phyloP scores from a whole-genome alignment of 2,888 invertebrate species.

The Eupelmus urozonus region DNA sequence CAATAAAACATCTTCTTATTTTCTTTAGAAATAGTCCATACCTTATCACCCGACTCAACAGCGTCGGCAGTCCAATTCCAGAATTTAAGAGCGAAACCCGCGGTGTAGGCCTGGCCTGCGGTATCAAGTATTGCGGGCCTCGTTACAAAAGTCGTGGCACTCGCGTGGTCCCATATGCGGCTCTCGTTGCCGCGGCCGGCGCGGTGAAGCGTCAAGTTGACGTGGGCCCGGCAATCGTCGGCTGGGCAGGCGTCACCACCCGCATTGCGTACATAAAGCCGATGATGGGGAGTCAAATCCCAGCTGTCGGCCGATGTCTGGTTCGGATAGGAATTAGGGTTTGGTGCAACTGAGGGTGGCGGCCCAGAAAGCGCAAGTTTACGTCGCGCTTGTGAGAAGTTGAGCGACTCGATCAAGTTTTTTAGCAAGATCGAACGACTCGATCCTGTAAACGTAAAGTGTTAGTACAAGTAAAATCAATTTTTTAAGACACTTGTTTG shows the following conservation, averaged over 20 bases:
- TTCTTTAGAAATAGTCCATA: background rate
- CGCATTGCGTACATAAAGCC: slow-evolving; percentile 83
- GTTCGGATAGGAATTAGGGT: slow-evolving; percentile 34
- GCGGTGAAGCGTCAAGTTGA: slow-evolving; percentile 78
- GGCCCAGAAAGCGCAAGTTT: slow-evolving; percentile 50
- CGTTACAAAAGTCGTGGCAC: slow-evolving; percentile 84
- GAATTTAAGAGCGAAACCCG: slow-evolving; percentile 89
- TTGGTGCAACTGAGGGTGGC: background rate
- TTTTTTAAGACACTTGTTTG: too few species aligned
- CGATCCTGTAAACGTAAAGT: slow-evolving; percentile 76
- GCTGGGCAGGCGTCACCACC: slow-evolving; percentile 83
- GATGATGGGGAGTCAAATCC: slow-evolving; percentile 68
- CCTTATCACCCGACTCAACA: slow-evolving; percentile 58
- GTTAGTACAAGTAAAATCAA: background rate
- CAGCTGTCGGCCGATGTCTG: slow-evolving; percentile 62
- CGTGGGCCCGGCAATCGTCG: slow-evolving; percentile 81
- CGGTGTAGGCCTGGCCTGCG: slow-evolving; percentile 79
- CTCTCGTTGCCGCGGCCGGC: slow-evolving; percentile 78
- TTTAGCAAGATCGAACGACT: slow-evolving; percentile 77
- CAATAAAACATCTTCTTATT: background rate
- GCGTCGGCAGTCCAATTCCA: slow-evolving; percentile 85
- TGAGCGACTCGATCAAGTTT: slow-evolving; percentile 76
- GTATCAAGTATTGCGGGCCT: slow-evolving; percentile 82
- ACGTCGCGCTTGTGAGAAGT: slow-evolving; percentile 67
- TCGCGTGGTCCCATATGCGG: slow-evolving; percentile 82